These are phyloP conservation scores for Psittacara wagleri DNA, from an alignment of 2,113 vertebrate genomes.

Conservation along the genomic window DNA sequence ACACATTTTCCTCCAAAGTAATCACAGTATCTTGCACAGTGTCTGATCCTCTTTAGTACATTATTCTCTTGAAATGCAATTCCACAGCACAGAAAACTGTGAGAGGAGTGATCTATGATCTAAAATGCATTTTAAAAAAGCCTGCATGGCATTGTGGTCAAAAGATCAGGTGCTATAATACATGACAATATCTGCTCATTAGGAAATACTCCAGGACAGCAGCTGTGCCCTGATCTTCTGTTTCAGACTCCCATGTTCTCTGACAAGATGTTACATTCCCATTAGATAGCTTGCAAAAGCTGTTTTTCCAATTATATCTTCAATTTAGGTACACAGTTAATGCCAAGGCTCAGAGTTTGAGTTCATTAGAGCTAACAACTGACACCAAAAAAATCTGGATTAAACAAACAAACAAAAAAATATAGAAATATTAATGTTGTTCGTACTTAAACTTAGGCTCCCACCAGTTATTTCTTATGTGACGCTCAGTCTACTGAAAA, in stretches of 20 bases:
- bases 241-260: neutral
- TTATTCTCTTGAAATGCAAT: neutral
- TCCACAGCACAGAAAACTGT: neutral
- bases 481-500: neutral
- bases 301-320: neutral
- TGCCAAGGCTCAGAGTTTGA: neutral
- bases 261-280: neutral
- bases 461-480: neutral
- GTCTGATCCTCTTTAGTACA: neutral
- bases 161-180: constrained; percentile 15
- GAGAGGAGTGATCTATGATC: neutral
- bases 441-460: neutral
- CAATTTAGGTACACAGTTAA: neutral
- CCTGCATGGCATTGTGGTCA: neutral
- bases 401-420: neutral
- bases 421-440: neutral
- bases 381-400: neutral
- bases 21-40: neutral
- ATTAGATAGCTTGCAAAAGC: neutral
- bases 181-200: neutral
- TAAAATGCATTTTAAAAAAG: neutral
- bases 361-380: neutral
- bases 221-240: neutral
- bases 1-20: neutral
- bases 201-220: neutral